These are phyloP conservation scores for Cerastoderma edule DNA, from an alignment of 2,888 invertebrate genomes.

Conservation along the genomic window DNA sequence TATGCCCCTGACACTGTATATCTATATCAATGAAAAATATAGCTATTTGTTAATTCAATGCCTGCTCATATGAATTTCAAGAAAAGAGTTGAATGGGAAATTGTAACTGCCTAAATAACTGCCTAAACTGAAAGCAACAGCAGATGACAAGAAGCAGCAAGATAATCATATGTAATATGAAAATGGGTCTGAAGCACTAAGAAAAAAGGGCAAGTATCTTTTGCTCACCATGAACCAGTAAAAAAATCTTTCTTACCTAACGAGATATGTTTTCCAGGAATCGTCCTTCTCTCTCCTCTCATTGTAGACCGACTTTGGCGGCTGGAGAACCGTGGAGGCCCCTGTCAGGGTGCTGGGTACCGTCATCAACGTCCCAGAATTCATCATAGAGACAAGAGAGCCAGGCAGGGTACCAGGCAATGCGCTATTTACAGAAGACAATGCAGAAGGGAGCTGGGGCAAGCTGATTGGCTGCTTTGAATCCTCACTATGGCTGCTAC, in stretches of 20 bases:
- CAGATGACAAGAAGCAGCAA: no score
- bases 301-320: slow-evolving; percentile 56
- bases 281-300: slow-evolving; percentile 85
- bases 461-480: slow-evolving; percentile 12
- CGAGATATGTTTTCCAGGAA: slow-evolving; percentile 86
- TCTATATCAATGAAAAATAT: no score
- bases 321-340: slow-evolving; percentile 49
- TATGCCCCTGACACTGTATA: no score
- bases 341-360: slow-evolving; percentile 40
- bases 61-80: no score
- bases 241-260: slow-evolving; percentile 81
- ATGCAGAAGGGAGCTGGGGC: neutral
- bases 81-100: no score
- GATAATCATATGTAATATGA: no score
- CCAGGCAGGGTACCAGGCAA: slow-evolving; percentile 33
- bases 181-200: no score
- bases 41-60: no score
- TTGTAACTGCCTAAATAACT: no score
- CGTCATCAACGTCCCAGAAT: slow-evolving; percentile 57
- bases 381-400: slow-evolving; percentile 40
- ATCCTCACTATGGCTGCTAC: neutral
- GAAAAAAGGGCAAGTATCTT: no score
- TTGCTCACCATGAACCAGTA: no score
- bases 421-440: slow-evolving; percentile 14
- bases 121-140: no score